Base-by-base conservation (phyloP, 2,888 invertebrate species). In the Ectemnius lituratus region DNA sequence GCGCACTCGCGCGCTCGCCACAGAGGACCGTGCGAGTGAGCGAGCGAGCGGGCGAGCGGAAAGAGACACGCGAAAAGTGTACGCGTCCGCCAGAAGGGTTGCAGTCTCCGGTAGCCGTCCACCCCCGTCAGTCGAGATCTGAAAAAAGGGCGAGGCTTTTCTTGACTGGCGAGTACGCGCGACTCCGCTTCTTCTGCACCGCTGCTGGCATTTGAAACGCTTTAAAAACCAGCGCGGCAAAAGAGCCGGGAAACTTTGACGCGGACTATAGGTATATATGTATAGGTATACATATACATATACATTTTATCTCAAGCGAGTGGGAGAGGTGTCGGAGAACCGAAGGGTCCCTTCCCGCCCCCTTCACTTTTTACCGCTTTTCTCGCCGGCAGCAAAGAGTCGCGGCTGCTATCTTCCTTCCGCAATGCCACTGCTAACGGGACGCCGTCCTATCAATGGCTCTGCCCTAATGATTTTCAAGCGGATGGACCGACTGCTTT, bases 401-500 rank as follows among this genome's bases (percentile, higher is more conserved):
- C 81, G 83, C 77, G 79, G 76, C 78, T 79, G 81, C 85, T 87
- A 87, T 86, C 84, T 86, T 81, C 78, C 79, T 85, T 86, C 86
- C 87, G 84, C 79, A 78, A 78, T 82, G 74, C 76, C 78, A 66
- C 69, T 75, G 77, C 73, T 75, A 83, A 82, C 84, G 78, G 77
- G 73, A 37, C 37, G 37, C 71, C 58, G 68, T 82, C 75, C 81
- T 85, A 83, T 86, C 85, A 85, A 80, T 81, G 76, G 71, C 46
- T 74, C 72, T 49, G 62, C 78, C 79, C 80, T 86, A 86, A 86
- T 86, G 86, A 86, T 86, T 86, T 86, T 86, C 84, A 85, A 85
- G 84, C 79, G 76, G 80, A 82, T 37, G 37, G 52, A 52, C 81
- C 77, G 64, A 78, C 75, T 76, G 60, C 71, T 82, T 75, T 57